A percentile compares a stretch with the other conserved stretches of the same genome.
Conservation (phyloP, 2,888 invertebrate genomes). For the Panopea generosa region DNA sequence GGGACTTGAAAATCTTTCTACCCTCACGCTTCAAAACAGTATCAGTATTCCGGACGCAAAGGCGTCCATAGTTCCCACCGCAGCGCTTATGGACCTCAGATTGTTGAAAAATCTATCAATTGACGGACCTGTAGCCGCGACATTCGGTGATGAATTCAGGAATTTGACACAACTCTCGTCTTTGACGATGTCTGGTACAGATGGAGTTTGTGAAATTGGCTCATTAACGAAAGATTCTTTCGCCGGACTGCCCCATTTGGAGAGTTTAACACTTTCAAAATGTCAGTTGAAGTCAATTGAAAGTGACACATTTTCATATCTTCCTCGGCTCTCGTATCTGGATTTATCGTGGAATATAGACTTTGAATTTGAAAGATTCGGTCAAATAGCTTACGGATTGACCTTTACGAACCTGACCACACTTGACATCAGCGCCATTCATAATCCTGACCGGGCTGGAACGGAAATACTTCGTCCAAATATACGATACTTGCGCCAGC, state of each 20-base stretch:
- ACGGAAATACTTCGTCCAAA: constrained; percentile 17
- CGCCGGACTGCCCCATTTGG: constrained; percentile 24
- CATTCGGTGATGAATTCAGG: constrained; percentile 29
- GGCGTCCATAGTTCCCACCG: background rate
- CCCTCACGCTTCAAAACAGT: constrained; percentile 27
- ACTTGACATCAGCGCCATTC: constrained; percentile 43
- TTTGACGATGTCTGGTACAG: constrained; percentile 24
- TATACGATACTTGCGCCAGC: constrained; percentile 14
- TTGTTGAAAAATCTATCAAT: constrained; percentile 26
- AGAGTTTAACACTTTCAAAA: constrained; percentile 24
- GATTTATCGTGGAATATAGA: constrained; percentile 45
- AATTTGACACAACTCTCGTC: constrained; percentile 21
- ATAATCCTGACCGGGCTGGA: constrained; percentile 41
- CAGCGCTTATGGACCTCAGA: constrained; percentile 16
- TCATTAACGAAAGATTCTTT: constrained; percentile 22
- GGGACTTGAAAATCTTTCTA: constrained; percentile 19
- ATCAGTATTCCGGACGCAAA: background rate
- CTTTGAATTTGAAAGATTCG: constrained; percentile 23
- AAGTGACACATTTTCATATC: constrained; percentile 34
- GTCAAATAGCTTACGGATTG: constrained; percentile 21
- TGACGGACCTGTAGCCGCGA: constrained; percentile 34
- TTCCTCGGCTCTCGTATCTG: constrained; percentile 19
- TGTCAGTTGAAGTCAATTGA: constrained; percentile 30
- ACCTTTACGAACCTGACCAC: constrained; percentile 27
- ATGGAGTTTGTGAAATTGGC: constrained; percentile 21